phyloP scores from a whole-genome alignment of 2,888 invertebrate species.

The Drosophila cognata region DNA sequence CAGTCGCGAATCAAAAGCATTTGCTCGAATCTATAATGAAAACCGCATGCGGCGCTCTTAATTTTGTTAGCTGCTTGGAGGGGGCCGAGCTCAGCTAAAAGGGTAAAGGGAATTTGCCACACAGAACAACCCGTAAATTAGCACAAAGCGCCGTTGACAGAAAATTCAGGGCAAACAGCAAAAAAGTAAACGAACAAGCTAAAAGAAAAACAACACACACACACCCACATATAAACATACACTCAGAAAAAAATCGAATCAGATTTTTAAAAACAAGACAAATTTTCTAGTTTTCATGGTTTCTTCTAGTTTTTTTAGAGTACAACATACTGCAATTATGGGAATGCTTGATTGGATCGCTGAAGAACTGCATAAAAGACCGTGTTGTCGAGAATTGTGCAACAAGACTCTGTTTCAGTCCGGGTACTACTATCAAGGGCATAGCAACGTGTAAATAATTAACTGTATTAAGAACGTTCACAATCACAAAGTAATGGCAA shows the following conservation, averaged over 20 bases:
- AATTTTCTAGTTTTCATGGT: not conserved
- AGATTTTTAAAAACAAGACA: not conserved
- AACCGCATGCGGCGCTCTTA: constrained; percentile 40
- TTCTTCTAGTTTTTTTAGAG: not conserved
- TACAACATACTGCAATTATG: constrained; percentile 44
- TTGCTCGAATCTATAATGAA: constrained; percentile 29
- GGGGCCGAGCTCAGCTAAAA: not conserved
- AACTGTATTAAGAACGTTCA: not conserved
- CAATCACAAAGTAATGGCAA: not conserved
- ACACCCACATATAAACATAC: not conserved
- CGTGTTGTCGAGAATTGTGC: not conserved
- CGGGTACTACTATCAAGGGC: not conserved
- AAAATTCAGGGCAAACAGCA: constrained; percentile 45
- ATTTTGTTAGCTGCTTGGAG: constrained; percentile 17
- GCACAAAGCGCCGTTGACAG: constrained; percentile 54
- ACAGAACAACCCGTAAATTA: constrained; percentile 39
- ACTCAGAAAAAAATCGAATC: not conserved
- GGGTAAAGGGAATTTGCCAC: not conserved
- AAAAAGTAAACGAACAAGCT: constrained; percentile 22
- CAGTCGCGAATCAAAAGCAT: constrained; percentile 29
- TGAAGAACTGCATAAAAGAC: not conserved
- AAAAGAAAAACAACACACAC: constrained; percentile 17
- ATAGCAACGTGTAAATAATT: constrained; percentile 1
- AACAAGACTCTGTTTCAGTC: not conserved
- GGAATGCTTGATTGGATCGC: constrained; percentile 17